Base-by-base conservation (phyloP, 2,888 invertebrate species). In the Acronicta leporina region DNA sequence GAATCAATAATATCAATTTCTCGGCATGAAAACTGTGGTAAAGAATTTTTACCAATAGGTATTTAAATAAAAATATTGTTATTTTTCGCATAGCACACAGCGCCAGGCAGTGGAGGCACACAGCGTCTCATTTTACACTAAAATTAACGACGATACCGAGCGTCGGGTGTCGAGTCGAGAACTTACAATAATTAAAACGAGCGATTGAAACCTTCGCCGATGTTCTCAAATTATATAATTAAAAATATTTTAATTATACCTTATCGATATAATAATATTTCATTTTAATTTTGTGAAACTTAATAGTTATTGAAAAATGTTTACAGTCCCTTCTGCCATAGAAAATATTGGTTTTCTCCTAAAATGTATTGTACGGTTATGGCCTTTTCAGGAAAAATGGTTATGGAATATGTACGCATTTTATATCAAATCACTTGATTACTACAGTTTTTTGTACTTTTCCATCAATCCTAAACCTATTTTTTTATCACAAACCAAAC, bases 171-270 rank as follows among this genome's bases (percentile, higher is more conserved):
- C 84, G 74, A 72, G 71, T 60, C 81, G 81, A 83, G 77, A 85
- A 81, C 87, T 88, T 84, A 84, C 84, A 86, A 87, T 89, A 88
- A 89, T 89, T 88, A 89, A 88, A 86, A 80, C 83, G 81, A 76
- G 81, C 86, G 81, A 89, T 88, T 81, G 87, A 87, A 88, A 84
- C 89, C 89, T 80, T 73, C 75, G 69, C 73, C 82, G 80, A 82
- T 82, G 82, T 84, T 87, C 88, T 87, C 87, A 87, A 87, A 87
- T 88, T 87, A 84, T 87, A 82, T 87, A 88, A 88, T 88, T 88
- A 87, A 87, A 87, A 86, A 85, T 84, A 84, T 85, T 87, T 87
- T 87, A 87, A 88, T 87, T 88, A 87, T 80, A 80, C 74, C 67
- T 69, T 68, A 75, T 69, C 82, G 80, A 81, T 82, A 80, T 69